Percentiles rank a stretch among this genome's conserved stretches.
These are phyloP conservation scores for Eremobia ochroleuca DNA, from an alignment of 2,888 invertebrate species.

Conservation along the genomic window DNA sequence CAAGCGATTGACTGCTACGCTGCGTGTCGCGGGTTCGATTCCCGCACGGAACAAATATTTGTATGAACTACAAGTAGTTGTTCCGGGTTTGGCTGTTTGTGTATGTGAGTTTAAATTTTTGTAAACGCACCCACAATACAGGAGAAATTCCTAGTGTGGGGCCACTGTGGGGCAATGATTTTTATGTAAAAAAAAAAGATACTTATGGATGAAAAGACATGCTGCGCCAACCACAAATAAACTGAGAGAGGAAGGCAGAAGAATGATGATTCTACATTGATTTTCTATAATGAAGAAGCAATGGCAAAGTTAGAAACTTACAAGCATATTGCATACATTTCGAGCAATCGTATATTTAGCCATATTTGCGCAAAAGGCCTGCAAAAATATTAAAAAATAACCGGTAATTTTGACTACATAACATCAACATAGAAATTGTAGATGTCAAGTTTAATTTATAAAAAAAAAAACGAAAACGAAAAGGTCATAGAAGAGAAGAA, in stretches of 20 bases:
- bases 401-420: constrained; percentile 25
- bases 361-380: constrained; percentile 36
- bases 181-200: too few relatives aligned
- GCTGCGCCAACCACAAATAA: neutral
- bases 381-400: constrained; percentile 9
- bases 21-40: too few relatives aligned
- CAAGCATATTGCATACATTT: constrained; percentile 26
- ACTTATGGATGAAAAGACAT: neutral
- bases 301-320: constrained; percentile 32
- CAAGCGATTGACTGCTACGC: too few relatives aligned
- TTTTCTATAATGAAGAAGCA: neutral
- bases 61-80: too few relatives aligned
- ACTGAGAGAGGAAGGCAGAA: neutral
- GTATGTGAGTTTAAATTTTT: too few relatives aligned
- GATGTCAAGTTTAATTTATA: neutral
- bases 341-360: constrained; percentile 20
- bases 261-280: neutral
- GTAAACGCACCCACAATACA: too few relatives aligned
- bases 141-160: too few relatives aligned
- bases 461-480: neutral
- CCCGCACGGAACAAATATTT: too few relatives aligned
- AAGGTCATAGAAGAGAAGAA: neutral
- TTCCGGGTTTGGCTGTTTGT: too few relatives aligned
- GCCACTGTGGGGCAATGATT: too few relatives aligned
- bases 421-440: neutral